Percentiles rank a stretch among this genome's conserved stretches.
phyloP scores from a whole-genome alignment of 2,888 invertebrate genomes.

The Parapristionchus giblindavisi region DNA sequence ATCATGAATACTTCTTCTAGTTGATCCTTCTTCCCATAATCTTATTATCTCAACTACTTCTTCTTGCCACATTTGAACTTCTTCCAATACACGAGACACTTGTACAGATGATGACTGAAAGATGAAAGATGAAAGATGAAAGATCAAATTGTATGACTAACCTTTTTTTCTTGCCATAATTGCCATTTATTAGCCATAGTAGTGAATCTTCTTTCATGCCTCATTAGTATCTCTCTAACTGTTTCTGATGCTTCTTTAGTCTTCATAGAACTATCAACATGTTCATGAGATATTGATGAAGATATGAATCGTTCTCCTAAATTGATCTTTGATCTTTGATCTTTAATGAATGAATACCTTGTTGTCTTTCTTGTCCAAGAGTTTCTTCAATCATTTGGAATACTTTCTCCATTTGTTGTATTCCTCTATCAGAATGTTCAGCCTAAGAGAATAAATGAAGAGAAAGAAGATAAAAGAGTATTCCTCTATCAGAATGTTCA shows the following conservation, averaged over 20 bases:
- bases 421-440: slow-evolving; percentile 28
- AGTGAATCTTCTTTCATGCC: slow-evolving; percentile 58
- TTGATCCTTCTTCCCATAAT: slow-evolving; percentile 23
- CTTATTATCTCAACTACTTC: slow-evolving; percentile 51
- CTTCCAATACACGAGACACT: slow-evolving; percentile 42
- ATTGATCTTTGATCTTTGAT: slow-evolving; percentile 16
- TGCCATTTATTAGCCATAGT: slow-evolving; percentile 60
- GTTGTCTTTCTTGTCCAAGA: slow-evolving; percentile 61
- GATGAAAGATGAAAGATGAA: background rate
- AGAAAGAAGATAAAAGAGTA: slow-evolving; percentile 41
- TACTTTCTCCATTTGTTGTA: slow-evolving; percentile 61
- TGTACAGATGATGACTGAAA: slow-evolving; percentile 5
- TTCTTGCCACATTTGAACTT: slow-evolving; percentile 55
- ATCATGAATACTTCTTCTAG: background rate
- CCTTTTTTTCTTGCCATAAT: slow-evolving; percentile 42
- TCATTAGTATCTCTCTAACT: slow-evolving; percentile 54
- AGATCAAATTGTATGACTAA: background rate
- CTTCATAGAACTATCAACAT: slow-evolving; percentile 48
- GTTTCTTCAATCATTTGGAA: slow-evolving; percentile 65
- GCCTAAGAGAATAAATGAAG: slow-evolving; percentile 2
- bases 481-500: background rate
- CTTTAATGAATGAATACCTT: slow-evolving; percentile 47
- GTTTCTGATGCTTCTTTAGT: slow-evolving; percentile 52
- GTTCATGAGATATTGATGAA: slow-evolving; percentile 52
- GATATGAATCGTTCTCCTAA: slow-evolving; percentile 61